phyloP scores from a whole-genome alignment of 1,140 invertebrate genomes.

The Anagrus nilaparvatae region DNA sequence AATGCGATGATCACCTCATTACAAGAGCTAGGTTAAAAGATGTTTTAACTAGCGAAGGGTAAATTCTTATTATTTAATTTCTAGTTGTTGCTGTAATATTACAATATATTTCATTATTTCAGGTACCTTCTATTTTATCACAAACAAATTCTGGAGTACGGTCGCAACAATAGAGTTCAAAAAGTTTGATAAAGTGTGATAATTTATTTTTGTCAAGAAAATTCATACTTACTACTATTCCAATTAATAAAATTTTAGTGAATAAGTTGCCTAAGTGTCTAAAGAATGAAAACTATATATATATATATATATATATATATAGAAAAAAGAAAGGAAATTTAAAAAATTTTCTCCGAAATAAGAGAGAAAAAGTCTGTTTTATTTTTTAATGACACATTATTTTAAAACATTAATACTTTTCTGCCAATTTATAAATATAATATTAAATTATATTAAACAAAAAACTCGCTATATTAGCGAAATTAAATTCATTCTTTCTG shows the following conservation, averaged over 20 bases:
- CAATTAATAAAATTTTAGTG: conserved; percentile 11
- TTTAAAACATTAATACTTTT: too few species aligned
- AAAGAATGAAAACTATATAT: too few species aligned
- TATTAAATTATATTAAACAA: too few species aligned
- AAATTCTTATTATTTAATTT: conserved; percentile 26
- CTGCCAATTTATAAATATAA: too few species aligned
- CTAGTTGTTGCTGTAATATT: conserved; percentile 1
- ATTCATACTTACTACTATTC: too few species aligned
- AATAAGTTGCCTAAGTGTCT: conserved; percentile 12
- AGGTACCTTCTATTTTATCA: conserved; percentile 90
- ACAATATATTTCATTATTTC: conserved; percentile 26
- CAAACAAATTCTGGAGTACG: conserved; percentile 81
- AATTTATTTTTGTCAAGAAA: conserved; percentile 16
- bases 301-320: too few species aligned
- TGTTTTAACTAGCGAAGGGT: conserved; percentile 92
- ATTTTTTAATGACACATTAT: too few species aligned
- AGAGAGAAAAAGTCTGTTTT: too few species aligned
- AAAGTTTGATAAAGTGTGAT: conserved; percentile 24
- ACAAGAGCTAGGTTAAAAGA: conserved; percentile 76
- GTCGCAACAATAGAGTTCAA: conserved; percentile 38
- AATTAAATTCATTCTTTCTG: too few species aligned
- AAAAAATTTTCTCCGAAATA: too few species aligned
- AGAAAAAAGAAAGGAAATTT: too few species aligned
- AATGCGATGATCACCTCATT: conserved; percentile 94
- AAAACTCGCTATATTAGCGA: too few species aligned